Evolutionary conservation across 2,797 vertebrate genomes (phyloP), one percentile per base, ranked within the genome.

Genomic region (Microctenopoma stevenorrisi): DNA sequence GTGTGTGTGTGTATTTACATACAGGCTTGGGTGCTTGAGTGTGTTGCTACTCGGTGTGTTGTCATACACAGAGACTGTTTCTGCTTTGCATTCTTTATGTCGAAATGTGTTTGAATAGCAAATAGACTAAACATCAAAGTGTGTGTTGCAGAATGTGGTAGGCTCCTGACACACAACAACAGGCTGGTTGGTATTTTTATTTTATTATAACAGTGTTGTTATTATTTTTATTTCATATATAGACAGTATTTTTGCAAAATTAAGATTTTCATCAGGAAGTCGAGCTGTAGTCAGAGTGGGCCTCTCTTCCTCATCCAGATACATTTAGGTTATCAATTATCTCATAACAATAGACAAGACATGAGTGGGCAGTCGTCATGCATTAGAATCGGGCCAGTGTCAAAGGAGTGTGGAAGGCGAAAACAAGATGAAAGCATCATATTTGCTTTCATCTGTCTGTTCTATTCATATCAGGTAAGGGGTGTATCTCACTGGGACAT

Each of bases 371-470:
- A 50, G 48, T 54, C 66, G 22, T 25, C 79, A 71, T 57, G 48
- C 59, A 59, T 10, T 75, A 59, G 54, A 82, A 74, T 55, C n/a
- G 10, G 48, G 63, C 48, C 16, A 1, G 53, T 79, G 70, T 86
- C 72, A 75, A 61, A 81, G 64, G 51, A 78, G 74, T 57, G 44
- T 54, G 56, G 60, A 71, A 76, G 73, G 81, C 72, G 82, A 77
- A 71, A 52, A 57, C 64, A 4, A 72, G 56, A 82, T 71, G 68
- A 76, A 87, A 79, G 81, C 5, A 5, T 30, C 6, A 42, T 52
- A 35, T 82, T 78, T 82, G 74, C 76, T 84, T 86, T 79, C 66
- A 85, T 83, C 72, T 60, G 68, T 79, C 55, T 44, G 11, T 38
- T 82, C 35, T 81, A 61, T 84, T 88, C 68, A 79, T 72, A 71